phyloP scores from a whole-genome alignment of 2,888 invertebrate species.

The Galerucella calmariensis region DNA sequence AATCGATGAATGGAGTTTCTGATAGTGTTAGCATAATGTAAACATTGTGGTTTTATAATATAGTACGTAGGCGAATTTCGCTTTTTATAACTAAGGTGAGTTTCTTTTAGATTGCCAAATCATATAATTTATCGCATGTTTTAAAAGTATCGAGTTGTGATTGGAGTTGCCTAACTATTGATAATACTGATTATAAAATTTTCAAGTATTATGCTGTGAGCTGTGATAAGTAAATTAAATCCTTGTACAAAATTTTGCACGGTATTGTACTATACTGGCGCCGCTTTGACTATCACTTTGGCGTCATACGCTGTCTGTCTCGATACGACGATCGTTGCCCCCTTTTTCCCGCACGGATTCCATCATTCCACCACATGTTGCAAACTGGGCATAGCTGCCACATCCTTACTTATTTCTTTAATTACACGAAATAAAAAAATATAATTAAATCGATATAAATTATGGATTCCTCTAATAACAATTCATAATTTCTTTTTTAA shows the following conservation, averaged over 20 bases:
- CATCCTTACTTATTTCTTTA: slow-evolving; percentile 16
- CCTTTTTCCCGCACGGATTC: slow-evolving; percentile 57
- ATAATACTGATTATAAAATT: slow-evolving; percentile 14
- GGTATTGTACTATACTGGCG: slow-evolving; percentile 64
- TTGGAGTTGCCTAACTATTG: slow-evolving; percentile 15
- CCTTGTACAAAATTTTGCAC: slow-evolving; percentile 59
- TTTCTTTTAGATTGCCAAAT: slow-evolving; percentile 17
- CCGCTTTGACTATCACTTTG: slow-evolving; percentile 65
- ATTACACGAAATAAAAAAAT: background rate
- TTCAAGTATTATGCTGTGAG: background rate
- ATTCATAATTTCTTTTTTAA: too few species aligned
- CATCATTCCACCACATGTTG: slow-evolving; percentile 52
- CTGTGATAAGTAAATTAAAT: slow-evolving; percentile 4
- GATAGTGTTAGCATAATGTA: slow-evolving; percentile 47
- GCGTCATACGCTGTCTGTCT: slow-evolving; percentile 66
- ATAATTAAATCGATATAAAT: background rate
- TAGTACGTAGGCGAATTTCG: slow-evolving; percentile 50
- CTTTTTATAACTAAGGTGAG: slow-evolving; percentile 50
- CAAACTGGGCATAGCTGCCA: slow-evolving; percentile 42
- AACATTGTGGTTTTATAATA: slow-evolving; percentile 46
- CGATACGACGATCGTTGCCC: slow-evolving; percentile 58
- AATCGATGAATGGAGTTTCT: slow-evolving; percentile 29
- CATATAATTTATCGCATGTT: background rate
- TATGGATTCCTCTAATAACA: background rate
- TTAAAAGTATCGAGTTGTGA: background rate